phyloP scores from a whole-genome alignment of 2,888 invertebrate species.

The Lasius platythorax region DNA sequence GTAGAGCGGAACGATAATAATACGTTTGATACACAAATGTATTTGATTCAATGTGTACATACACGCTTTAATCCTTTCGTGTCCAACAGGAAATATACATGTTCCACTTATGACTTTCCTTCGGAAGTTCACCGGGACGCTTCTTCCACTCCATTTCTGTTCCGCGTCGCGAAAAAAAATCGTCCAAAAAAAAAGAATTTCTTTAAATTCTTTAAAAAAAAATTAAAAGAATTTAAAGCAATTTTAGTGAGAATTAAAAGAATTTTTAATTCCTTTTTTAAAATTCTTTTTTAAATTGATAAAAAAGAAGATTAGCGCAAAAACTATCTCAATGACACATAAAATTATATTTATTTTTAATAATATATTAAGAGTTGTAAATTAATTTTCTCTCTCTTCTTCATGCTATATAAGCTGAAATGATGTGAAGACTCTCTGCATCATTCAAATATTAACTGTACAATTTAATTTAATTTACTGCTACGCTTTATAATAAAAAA shows the following conservation, averaged over 20 bases:
- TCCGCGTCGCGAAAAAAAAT: constrained; percentile 6
- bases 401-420: background rate
- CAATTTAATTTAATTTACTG: background rate
- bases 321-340: background rate
- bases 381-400: background rate
- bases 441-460: background rate
- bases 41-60: constrained; percentile 1
- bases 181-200: background rate
- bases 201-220: no score
- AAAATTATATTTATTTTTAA: background rate
- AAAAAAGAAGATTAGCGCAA: background rate
- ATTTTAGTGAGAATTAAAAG: no score
- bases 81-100: constrained; percentile 16
- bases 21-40: constrained; percentile 44
- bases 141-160: background rate
- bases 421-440: background rate
- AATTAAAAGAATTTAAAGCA: no score
- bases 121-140: constrained; percentile 5
- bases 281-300: background rate
- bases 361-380: background rate
- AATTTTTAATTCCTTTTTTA: no score
- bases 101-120: constrained; percentile 18
- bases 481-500: background rate
- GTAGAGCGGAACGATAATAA: constrained; percentile 55
- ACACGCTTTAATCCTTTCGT: constrained; percentile 24